Evolutionary conservation across 2,888 invertebrate species (phyloP), one percentile per base, ranked within the genome.

Genomic region (Silvanus unidentatus): DNA sequence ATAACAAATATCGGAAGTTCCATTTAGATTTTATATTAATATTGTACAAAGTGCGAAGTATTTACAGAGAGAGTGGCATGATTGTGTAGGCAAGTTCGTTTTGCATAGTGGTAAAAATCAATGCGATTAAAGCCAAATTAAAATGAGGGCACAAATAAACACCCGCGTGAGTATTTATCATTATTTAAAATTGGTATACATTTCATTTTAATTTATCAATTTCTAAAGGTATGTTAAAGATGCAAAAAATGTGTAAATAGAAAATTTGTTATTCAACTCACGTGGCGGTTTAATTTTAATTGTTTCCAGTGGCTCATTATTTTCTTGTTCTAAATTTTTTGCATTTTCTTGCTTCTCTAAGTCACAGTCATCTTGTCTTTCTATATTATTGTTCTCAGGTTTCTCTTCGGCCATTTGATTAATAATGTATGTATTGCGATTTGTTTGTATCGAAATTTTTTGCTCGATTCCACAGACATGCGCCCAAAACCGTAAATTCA

Each of bases 231-330:
- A n/a, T n/a, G n/a, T n/a, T n/a, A n/a, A n/a, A n/a, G n/a, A n/a
- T n/a, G n/a, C 3, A 22, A 22, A 22, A 5, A 22, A 22, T 8
- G 22, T 22, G 22, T 22, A 5, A 22, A 22, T 8, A 5, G 8
- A 22, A 22, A 22, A 22, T 5, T 5, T 5, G 22, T n/a, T n/a
- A n/a, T n/a, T n/a, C 13, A 51, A 65, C 65, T 63, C 55, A 65
- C 65, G 64, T 16, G 60, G 63, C 28, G 59, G 52, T 54, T 58
- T 63, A 49, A 58, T 59, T 52, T 65, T 65, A 13, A 56, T 54
- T 48, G 60, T 64, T 51, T 63, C 64, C 38, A 62, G 48, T 4
- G 59, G 58, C 40, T 63, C 62, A 39, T 55, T 55, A 22, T 57
- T 32, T 16, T 37, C 52, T 12, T 53, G 48, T 11, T 57, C 55